These are phyloP conservation scores for Metalampra italica DNA, from an alignment of 2,888 invertebrate genomes.

Conservation along the genomic window DNA sequence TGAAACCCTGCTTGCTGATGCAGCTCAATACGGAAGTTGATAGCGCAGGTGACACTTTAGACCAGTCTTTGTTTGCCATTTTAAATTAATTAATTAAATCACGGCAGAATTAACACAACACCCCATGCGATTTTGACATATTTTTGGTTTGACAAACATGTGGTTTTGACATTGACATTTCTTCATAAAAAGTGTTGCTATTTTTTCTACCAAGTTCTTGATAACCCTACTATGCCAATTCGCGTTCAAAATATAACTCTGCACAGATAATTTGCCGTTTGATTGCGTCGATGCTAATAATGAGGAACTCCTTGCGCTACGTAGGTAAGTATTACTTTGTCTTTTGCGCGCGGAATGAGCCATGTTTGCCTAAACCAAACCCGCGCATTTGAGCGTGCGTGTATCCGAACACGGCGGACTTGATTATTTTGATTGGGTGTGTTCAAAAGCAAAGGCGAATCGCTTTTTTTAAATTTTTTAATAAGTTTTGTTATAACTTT, in stretches of 20 bases:
- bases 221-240: no score
- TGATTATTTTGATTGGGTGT: background rate
- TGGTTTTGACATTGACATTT: constrained; percentile 19
- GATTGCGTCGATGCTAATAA: no score
- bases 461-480: no score
- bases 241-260: no score
- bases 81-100: constrained; percentile 10
- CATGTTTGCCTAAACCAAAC: no score
- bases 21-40: constrained; percentile 72
- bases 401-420: background rate
- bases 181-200: background rate
- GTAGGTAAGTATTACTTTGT: no score
- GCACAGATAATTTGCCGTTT: no score
- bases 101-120: background rate
- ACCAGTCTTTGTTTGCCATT: constrained; percentile 70
- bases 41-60: constrained; percentile 57
- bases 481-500: no score
- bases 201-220: no score
- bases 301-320: no score
- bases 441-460: background rate
- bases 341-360: no score
- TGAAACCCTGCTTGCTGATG: constrained; percentile 72
- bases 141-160: constrained; percentile 4
- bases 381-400: no score
- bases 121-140: constrained; percentile 23